phyloP scores from a whole-genome alignment of 1,140 invertebrate species.

The Eciton burchellii region DNA sequence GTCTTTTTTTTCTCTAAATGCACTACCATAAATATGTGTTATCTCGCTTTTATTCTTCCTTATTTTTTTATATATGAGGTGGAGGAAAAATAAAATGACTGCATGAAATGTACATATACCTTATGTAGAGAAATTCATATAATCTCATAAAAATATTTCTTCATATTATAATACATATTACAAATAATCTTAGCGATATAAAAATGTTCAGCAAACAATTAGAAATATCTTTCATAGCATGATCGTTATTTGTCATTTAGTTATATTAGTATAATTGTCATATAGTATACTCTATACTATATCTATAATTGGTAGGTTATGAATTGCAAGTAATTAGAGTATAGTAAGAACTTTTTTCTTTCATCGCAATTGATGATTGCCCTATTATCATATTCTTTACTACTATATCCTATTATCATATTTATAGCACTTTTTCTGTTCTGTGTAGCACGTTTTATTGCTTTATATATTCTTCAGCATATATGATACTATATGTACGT shows the following conservation, averaged over 20 bases:
- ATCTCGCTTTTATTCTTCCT: background rate
- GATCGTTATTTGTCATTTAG: no score
- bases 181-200: background rate
- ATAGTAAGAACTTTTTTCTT: background rate
- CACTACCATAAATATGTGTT: background rate
- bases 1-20: slow-evolving; percentile 13
- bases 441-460: slow-evolving; percentile 69
- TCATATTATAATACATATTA: background rate
- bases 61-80: background rate
- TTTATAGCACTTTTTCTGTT: slow-evolving; percentile 57
- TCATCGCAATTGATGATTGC: background rate
- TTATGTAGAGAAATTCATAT: background rate
- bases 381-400: no score
- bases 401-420: slow-evolving; percentile 4
- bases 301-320: no score
- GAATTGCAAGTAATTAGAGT: no score
- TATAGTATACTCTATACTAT: no score
- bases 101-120: background rate
- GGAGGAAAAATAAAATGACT: background rate
- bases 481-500: slow-evolving; percentile 32
- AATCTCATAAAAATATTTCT: background rate
- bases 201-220: no score
- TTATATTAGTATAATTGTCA: no score
- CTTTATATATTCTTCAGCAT: slow-evolving; percentile 1
- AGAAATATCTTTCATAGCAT: no score